Evolutionary conservation across 2,888 invertebrate species (phyloP).

Genomic region (Scaptomyza flava): DNA sequence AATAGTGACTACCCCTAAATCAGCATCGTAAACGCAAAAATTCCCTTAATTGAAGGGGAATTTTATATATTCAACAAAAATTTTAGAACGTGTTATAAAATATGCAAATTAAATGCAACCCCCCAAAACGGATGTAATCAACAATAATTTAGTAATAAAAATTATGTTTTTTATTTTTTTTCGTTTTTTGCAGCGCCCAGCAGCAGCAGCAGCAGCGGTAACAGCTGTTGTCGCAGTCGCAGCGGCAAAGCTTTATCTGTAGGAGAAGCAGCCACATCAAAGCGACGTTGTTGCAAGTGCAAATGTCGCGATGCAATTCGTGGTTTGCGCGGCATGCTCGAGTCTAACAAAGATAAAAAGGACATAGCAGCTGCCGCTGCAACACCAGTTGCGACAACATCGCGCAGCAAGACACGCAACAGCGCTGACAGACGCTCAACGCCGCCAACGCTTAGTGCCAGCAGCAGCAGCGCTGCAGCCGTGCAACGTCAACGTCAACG

Average conservation of each 20-base stretch:
- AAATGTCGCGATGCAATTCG: slow-evolving; percentile 78
- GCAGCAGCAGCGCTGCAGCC: slow-evolving; percentile 13
- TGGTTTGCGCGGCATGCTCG: slow-evolving; percentile 70
- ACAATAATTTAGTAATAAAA: not conserved
- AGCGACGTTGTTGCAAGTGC: slow-evolving; percentile 81
- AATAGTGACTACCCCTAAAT: not conserved
- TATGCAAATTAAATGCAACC: not conserved
- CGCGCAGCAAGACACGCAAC: slow-evolving; percentile 47
- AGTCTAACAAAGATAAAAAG: slow-evolving; percentile 54
- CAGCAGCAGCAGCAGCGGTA: slow-evolving; percentile 42
- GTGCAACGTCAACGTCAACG: slow-evolving; percentile 45
- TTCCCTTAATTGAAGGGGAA: not conserved
- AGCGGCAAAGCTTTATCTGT: slow-evolving; percentile 66
- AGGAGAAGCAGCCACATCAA: slow-evolving; percentile 45
- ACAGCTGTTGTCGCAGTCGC: slow-evolving; percentile 80
- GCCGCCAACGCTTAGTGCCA: slow-evolving; percentile 43
- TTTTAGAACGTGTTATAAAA: not conserved
- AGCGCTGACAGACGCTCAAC: slow-evolving; percentile 59
- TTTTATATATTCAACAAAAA: not conserved
- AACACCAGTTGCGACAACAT: slow-evolving; percentile 3
- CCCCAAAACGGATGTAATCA: too few relatives aligned
- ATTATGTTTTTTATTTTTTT: not conserved
- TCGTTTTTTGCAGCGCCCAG: slow-evolving; percentile 10
- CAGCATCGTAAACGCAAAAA: not conserved
- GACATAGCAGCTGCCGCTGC: slow-evolving; percentile 19